Conservation (phyloP, 1,140 invertebrate genomes). For the Lepidurus arcticus region DNA sequence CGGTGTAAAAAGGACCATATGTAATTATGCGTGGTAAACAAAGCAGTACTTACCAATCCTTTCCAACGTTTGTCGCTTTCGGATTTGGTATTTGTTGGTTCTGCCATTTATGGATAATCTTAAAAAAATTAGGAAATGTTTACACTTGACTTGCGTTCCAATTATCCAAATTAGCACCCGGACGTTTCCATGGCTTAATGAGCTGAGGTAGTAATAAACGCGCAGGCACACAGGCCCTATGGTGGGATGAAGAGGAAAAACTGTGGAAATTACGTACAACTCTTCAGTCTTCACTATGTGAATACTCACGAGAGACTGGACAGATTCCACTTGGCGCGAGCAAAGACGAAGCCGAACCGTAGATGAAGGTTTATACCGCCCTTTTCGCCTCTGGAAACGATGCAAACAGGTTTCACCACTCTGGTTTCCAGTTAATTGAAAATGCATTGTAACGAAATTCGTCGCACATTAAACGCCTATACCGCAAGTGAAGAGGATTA, state of each 20-base stretch:
- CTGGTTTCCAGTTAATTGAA: constrained; percentile 9
- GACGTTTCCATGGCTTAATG: too few relatives aligned
- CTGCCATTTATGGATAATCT: not conserved
- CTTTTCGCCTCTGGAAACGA: not conserved
- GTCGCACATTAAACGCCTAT: not conserved
- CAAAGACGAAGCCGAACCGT: not conserved
- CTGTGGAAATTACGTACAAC: not conserved
- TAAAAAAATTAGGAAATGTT: not conserved
- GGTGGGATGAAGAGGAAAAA: not conserved
- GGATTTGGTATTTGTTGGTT: not conserved
- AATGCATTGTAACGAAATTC: constrained; percentile 4
- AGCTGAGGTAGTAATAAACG: too few relatives aligned
- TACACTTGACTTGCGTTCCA: not conserved
- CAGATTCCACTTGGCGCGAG: not conserved
- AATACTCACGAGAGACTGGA: constrained; percentile 17
- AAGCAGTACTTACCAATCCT: not conserved
- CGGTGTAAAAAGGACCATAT: too few relatives aligned
- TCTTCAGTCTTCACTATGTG: not conserved
- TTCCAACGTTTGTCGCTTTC: not conserved
- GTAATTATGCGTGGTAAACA: too few relatives aligned
- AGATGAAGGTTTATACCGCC: constrained; percentile 2
- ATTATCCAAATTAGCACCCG: too few relatives aligned
- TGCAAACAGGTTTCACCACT: constrained; percentile 5
- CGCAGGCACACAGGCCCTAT: too few relatives aligned
- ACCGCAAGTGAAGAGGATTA: not conserved